Base-by-base conservation (phyloP, 2,113 vertebrate genomes). In the Salvator merianae region DNA sequence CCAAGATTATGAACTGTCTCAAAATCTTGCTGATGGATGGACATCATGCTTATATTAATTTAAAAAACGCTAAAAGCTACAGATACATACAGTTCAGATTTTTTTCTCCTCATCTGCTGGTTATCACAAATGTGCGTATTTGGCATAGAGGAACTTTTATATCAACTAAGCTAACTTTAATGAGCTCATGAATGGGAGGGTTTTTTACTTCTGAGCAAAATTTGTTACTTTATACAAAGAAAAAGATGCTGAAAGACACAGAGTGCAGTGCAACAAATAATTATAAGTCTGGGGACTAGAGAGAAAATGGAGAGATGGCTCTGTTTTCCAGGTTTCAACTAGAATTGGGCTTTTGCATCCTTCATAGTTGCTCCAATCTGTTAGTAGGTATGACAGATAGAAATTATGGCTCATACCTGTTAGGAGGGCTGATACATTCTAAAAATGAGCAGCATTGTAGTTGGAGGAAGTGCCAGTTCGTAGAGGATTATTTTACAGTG, bases 21-120 rank as follows among this genome's bases (percentile, higher is more conserved):
- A 65, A 26, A 0, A 47, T 47, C 36, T 63, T 0, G 1, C 62
- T 18, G 53, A 28, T 38, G n/a, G 43, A n/a, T n/a, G 30, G 18
- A 14, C n/a, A 68, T 68, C 13, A 65, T 47, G 43, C 43, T 9
- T 47, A 9, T 7, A 47, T 47, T 47, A 47, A 47, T 47, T 47
- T 47, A 47, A 47, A 47, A 47, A 47, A 47, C 5, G 5, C 1
- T 7, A 47, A 47, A 47, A 47, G 6, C 28, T 18, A 6, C 12
- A 10, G 5, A 62, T 10, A 82, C 16, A 72, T 22, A 71, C 38
- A 14, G 26, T 26, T 62, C 7, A 22, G 43, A 16, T 18, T 59
- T 59, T 69, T 59, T 7, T 28, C 38, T 28, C 26, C 22, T 26
- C 34, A 40, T 9, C 30, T 82, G 22, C 5, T 22, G 5, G 18